Base-by-base conservation (phyloP, 2,888 invertebrate genomes). In the Bimastos eiseni region DNA sequence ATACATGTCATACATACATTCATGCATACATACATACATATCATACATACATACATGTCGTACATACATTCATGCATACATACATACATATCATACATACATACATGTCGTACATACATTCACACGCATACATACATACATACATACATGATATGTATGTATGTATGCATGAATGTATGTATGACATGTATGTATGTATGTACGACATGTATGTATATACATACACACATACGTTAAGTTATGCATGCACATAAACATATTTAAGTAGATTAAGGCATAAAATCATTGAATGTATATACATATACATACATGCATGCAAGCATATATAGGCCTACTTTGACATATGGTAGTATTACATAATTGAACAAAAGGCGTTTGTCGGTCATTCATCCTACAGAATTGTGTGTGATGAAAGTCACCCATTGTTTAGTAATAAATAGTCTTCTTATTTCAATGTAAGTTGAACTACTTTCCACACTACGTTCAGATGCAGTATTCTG, bases 21-120 rank as follows among this genome's bases (percentile, higher is more conserved):
- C 33, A 89, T 55, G 44, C 83, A 90, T 21, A 90, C 88, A 89
- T 90, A 90, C 88, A 90, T 90, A 90, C 86, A 90, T 89, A 90
- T 36, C n/a, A 37, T 33, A 70, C 33, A 49, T 15, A 19, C n/a
- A n/a, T n/a, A n/a, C n/a, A n/a, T n/a, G n/a, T n/a, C 44, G 2
- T 44, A 44, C 19, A 44, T 19, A 44, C 44, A 44, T 44, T 17
- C 44, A 44, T 44, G 2, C 44, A 13, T 90, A 90, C 90, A 90
- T 90, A 33, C 90, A 90, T 90, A 90, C 90, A 90, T 83, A 90
- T n/a, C 70, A 90, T 90, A 90, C 90, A 90, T 90, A 90, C 90
- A 90, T 90, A 70, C 19, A 90, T n/a, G n/a, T n/a, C n/a, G n/a
- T n/a, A n/a, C n/a, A n/a, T n/a, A n/a, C n/a, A n/a, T n/a, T n/a